These are phyloP conservation scores for Epirrhoe tristata DNA, from an alignment of 2,888 invertebrate species.

Conservation along the genomic window DNA sequence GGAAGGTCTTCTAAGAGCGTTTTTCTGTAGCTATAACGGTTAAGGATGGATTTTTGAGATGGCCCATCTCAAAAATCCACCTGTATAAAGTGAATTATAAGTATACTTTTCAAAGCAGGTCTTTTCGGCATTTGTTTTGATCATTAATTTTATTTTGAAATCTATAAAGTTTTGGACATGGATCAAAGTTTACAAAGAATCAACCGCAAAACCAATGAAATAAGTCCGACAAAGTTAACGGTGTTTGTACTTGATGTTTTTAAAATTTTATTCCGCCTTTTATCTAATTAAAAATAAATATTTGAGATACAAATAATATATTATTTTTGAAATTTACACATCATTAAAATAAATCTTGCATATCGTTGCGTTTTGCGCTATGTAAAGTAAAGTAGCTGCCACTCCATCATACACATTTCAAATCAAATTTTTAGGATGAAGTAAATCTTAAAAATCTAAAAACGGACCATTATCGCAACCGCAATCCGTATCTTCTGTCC, in stretches of 20 bases:
- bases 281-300: neutral
- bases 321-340: too few species aligned
- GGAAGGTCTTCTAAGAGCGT: too few species aligned
- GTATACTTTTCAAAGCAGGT: neutral
- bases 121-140: neutral
- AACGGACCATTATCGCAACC: neutral
- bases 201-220: slow-evolving; percentile 1
- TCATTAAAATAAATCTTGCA: too few species aligned
- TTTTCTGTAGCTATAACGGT: too few species aligned
- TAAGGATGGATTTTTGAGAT: too few species aligned
- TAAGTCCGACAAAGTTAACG: neutral
- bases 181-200: neutral
- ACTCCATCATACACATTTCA: too few species aligned
- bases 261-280: neutral
- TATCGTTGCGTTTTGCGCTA: too few species aligned
- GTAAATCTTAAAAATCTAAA: neutral
- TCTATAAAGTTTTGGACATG: neutral
- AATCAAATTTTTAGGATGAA: neutral
- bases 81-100: too few species aligned
- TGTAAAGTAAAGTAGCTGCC: too few species aligned
- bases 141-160: neutral
- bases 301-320: neutral
- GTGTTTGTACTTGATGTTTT: neutral
- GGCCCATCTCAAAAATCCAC: too few species aligned
- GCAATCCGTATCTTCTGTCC: neutral